Evolutionary conservation across 1,140 invertebrate genomes (phyloP).

Genomic region (Theocolax elegans): DNA sequence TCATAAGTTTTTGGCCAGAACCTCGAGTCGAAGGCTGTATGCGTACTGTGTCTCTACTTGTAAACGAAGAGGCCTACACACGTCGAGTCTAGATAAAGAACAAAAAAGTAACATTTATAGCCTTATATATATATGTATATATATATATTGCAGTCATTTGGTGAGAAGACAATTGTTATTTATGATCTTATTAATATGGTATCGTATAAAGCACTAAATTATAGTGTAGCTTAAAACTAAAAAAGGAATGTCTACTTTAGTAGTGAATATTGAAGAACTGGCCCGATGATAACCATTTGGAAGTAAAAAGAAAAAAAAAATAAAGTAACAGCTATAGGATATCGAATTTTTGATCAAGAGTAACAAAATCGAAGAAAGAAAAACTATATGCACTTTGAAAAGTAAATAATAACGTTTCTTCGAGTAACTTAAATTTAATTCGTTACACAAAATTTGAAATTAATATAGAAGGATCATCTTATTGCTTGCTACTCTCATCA

Average conservation of each 20-base stretch:
- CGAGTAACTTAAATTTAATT: constrained; percentile 4
- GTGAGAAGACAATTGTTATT: constrained; percentile 36
- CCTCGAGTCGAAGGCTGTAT: constrained; percentile 8
- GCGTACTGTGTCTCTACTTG: background rate
- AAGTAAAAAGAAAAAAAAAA: constrained; percentile 1
- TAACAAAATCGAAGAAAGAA: background rate
- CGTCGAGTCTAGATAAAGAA: constrained; percentile 3
- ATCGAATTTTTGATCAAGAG: constrained; percentile 20
- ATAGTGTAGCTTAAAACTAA: constrained; percentile 28
- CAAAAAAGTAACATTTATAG: constrained; percentile 28
- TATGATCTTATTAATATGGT: constrained; percentile 38
- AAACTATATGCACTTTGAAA: constrained; percentile 9
- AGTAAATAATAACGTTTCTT: background rate
- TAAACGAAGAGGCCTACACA: background rate
- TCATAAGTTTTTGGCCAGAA: constrained; percentile 29
- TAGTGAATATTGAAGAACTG: constrained; percentile 25
- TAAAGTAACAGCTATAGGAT: background rate
- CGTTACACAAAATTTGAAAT: too few species aligned
- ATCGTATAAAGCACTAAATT: constrained; percentile 33
- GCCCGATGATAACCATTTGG: constrained; percentile 1
- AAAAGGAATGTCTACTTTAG: constrained; percentile 27
- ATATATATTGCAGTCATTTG: constrained; percentile 34
- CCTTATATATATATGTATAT: constrained; percentile 18
- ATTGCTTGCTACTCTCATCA: background rate
- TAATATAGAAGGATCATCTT: too few species aligned